These are phyloP conservation scores for Seira ritae DNA, from an alignment of 2,888 invertebrate species.

Conservation along the genomic window DNA sequence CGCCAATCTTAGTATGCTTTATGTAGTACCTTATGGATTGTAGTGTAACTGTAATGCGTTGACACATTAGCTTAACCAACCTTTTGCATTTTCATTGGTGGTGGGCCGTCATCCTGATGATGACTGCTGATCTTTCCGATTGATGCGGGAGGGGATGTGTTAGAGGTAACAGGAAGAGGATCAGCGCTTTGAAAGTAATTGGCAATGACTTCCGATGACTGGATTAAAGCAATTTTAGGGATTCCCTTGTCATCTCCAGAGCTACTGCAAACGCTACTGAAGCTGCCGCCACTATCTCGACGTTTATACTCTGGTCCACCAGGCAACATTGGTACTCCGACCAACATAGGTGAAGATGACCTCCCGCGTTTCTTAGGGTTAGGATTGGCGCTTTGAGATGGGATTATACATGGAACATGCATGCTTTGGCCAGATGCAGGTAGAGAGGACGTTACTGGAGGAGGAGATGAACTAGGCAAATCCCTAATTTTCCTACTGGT, in stretches of 20 bases:
- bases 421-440: not conserved
- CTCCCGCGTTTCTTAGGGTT: not conserved
- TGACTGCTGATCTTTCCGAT: not conserved
- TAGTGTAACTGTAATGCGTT: not conserved
- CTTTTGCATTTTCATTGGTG: conserved; percentile 61
- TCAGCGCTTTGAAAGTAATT: conserved; percentile 59
- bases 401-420: not conserved
- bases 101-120: conserved; percentile 40
- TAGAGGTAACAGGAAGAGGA: conserved; percentile 26
- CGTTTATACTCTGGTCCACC: conserved; percentile 29
- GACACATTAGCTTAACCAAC: conserved; percentile 43
- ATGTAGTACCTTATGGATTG: not conserved
- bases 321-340: not conserved
- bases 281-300: conserved; percentile 48
- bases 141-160: not conserved
- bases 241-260: conserved; percentile 52
- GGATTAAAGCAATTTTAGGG: conserved; percentile 61
- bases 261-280: conserved; percentile 50
- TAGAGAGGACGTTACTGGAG: conserved; percentile 12
- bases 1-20: not conserved
- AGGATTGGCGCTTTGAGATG: not conserved
- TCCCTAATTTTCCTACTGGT: conserved; percentile 64
- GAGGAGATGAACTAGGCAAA: conserved; percentile 16
- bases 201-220: conserved; percentile 60
- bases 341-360: not conserved